A percentile compares a stretch with the other conserved stretches of the same genome.
phyloP scores from a whole-genome alignment of 2,113 vertebrate species.

The Pardalotus punctatus region DNA sequence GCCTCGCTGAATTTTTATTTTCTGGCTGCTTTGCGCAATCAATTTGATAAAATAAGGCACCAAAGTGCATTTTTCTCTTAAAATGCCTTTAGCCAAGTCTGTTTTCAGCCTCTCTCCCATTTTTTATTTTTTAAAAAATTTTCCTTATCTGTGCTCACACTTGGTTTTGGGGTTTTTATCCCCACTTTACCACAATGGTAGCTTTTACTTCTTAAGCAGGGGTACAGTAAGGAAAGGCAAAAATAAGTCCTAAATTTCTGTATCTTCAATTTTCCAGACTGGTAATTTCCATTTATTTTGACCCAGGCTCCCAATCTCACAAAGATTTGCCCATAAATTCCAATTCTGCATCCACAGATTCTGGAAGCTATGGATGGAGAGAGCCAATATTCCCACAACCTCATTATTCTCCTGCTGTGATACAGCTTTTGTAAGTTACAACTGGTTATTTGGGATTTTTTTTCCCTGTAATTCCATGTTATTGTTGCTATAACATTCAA shows the following conservation, averaged over 20 bases:
- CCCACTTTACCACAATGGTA: background rate
- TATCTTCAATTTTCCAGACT: background rate
- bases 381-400: background rate
- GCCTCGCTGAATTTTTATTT: background rate
- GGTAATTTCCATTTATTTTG: background rate
- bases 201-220: background rate
- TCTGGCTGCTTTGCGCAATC: background rate
- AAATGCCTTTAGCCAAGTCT: background rate
- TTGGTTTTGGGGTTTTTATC: background rate
- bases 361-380: background rate
- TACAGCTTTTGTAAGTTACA: background rate
- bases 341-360: background rate
- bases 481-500: background rate
- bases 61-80: background rate
- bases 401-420: background rate
- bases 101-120: background rate
- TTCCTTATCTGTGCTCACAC: background rate
- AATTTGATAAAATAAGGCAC: background rate
- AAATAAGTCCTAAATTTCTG: background rate
- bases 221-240: background rate
- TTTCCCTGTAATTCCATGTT: background rate
- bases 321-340: background rate
- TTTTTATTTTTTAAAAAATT: background rate
- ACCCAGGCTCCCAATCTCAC: background rate
- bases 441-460: background rate